These are phyloP conservation scores for Hydrocynus forskahlii DNA, from an alignment of 2,797 vertebrate genomes.

Conservation along the genomic window DNA sequence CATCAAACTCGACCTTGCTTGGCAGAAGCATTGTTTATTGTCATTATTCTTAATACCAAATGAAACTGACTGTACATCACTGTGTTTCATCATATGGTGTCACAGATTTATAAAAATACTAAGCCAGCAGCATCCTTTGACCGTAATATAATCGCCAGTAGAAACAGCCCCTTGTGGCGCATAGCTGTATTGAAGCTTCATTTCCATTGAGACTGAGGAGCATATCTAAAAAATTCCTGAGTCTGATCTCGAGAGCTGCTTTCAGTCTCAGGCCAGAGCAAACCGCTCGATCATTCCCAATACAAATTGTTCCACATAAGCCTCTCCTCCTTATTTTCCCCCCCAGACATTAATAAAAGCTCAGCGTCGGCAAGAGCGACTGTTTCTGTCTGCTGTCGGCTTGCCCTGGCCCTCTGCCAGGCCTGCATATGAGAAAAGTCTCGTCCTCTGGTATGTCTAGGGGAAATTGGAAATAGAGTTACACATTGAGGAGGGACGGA, in stretches of 20 bases:
- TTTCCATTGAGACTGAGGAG: background rate
- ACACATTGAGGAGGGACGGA: constrained; percentile 56
- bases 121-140: background rate
- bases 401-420: constrained; percentile 41
- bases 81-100: background rate
- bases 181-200: background rate
- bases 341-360: constrained; percentile 55
- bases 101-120: background rate
- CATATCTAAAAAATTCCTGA: constrained; percentile 25
- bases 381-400: constrained; percentile 49
- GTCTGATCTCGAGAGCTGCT: constrained; percentile 29
- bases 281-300: constrained; percentile 32
- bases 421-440: constrained; percentile 49
- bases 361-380: constrained; percentile 35
- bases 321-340: constrained; percentile 14
- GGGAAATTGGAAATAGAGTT: constrained; percentile 73
- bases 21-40: background rate
- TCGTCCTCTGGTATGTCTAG: constrained; percentile 60
- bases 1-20: background rate
- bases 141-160: background rate
- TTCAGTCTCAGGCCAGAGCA: constrained; percentile 1
- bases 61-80: background rate
- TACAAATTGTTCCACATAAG: constrained; percentile 43
- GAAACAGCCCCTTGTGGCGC: background rate
- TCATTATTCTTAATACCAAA: background rate